Evolutionary conservation across 2,888 invertebrate genomes (phyloP).

Genomic region (Parascotia fuliginaria): DNA sequence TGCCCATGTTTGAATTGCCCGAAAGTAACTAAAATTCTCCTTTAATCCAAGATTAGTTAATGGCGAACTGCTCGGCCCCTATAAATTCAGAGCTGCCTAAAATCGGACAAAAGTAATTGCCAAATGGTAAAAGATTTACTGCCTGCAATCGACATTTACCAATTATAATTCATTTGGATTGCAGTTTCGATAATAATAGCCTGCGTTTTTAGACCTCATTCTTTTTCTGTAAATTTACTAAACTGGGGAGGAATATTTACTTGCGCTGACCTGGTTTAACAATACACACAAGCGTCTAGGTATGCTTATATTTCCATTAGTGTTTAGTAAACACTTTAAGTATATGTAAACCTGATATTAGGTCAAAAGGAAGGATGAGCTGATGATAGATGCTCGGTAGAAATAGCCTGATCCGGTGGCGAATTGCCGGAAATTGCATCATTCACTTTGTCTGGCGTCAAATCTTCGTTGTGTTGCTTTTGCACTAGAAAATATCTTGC

Average conservation of each 20-base stretch:
- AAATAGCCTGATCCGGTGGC: slow-evolving; percentile 37
- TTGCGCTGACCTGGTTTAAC: slow-evolving; percentile 7
- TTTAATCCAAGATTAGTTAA: slow-evolving; percentile 1
- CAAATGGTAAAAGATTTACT: background rate
- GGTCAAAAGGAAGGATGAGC: slow-evolving; percentile 39
- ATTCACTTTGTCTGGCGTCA: slow-evolving; percentile 30
- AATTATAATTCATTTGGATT: no score
- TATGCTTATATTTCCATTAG: slow-evolving; percentile 8
- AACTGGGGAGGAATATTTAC: background rate
- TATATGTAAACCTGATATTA: slow-evolving; percentile 18
- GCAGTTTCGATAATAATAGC: no score
- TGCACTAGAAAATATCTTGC: background rate
- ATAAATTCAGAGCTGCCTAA: slow-evolving; percentile 3
- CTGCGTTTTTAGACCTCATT: background rate
- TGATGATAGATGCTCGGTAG: slow-evolving; percentile 33
- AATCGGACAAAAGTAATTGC: background rate
- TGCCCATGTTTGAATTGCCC: background rate
- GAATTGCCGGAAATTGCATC: slow-evolving; percentile 35
- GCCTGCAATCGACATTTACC: background rate
- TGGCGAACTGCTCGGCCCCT: background rate
- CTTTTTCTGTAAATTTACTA: background rate
- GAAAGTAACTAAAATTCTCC: background rate
- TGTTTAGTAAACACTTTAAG: slow-evolving; percentile 7
- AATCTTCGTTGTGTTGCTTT: background rate
- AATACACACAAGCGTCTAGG: background rate